Percentiles rank a stretch among this genome's conserved stretches.
Evolutionary conservation across 2,113 vertebrate species (phyloP).

Genomic region (Felis chaus): DNA sequence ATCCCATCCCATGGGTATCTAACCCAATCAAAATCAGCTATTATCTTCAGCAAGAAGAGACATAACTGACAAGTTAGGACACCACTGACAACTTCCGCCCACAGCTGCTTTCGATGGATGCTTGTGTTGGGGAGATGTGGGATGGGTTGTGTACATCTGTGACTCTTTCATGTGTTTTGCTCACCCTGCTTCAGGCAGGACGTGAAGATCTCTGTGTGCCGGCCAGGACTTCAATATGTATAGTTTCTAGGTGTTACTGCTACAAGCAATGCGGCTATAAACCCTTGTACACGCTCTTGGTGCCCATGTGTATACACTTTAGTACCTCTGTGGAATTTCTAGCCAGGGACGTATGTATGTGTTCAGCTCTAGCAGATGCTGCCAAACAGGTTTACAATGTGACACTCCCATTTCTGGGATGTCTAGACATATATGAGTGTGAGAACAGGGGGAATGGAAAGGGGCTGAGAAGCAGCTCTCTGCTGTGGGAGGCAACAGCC

Average conservation of each 20-base stretch:
- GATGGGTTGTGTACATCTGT: not conserved
- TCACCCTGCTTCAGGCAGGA: fast-evolving
- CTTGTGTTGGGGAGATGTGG: not conserved
- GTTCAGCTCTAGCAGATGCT: not conserved
- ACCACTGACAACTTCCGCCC: not conserved
- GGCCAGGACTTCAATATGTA: fast-evolving
- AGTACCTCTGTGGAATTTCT: not conserved
- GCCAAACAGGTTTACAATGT: not conserved
- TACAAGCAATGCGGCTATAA: fast-evolving
- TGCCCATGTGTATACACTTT: too few species aligned
- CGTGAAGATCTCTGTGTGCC: not conserved
- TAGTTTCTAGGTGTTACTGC: not conserved
- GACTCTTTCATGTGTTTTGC: fast-evolving
- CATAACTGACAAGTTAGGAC: not conserved
- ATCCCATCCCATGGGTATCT: not conserved
- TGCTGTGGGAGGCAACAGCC: not conserved
- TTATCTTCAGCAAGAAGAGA: not conserved
- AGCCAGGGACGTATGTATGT: not conserved
- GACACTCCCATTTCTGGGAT: not conserved
- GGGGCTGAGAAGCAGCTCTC: not conserved
- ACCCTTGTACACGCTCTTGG: fast-evolving
- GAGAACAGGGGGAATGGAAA: not conserved
- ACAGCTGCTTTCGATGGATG: fast-evolving
- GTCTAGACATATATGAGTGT: not conserved
- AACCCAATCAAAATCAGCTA: not conserved